Base-by-base conservation (phyloP, 2,113 vertebrate genomes). In the human region DNA sequence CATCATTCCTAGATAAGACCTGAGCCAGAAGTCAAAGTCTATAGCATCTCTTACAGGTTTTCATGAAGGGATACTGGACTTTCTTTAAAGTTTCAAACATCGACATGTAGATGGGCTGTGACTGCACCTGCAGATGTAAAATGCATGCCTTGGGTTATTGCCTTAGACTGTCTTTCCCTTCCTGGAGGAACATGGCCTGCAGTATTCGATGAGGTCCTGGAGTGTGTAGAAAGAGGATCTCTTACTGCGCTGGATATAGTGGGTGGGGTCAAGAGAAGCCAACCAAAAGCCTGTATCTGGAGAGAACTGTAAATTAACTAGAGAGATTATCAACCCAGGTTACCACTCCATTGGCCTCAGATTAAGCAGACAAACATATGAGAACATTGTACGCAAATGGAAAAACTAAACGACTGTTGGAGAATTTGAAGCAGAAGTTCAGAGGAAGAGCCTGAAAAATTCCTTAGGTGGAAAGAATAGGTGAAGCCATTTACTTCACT, bases 1-100 rank as follows among this genome's bases (percentile, higher is more conserved):
- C 23, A 27, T 10, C 25, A 76, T 59, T 93, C 10, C 35, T 83
- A 43, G 18, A n/a, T 30, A 57, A 90, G 79, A 84, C 5, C 14
- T 97, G 0, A 1, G 48, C 16, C 20, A 91, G 79, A 93, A 95
- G 80, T 16, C 14, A 93, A 87, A 97, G 48, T 66, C 88, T 84
- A 2, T 35, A 61, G 10, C 7, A 25, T 88, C 20, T 93, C 25
- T 57, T 70, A 2, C 1, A 89, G 38, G 3, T 83, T 89, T 89
- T 43, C 86, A 20, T 84, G 27, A 93, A 75, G 13, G 23, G 2
- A 2, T 93, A 32, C 22, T 14, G 3, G 23, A 92, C 14, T 92
- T 92, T 48, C 72, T 86, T 38, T 59, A 52, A 86, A 50, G n/a
- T 40, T 80, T 9, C 78, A 32, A 78, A 79, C 9, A 32, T 45